Base-by-base conservation (phyloP, 2,888 invertebrate genomes). In the Amphipyra tragopoginis region DNA sequence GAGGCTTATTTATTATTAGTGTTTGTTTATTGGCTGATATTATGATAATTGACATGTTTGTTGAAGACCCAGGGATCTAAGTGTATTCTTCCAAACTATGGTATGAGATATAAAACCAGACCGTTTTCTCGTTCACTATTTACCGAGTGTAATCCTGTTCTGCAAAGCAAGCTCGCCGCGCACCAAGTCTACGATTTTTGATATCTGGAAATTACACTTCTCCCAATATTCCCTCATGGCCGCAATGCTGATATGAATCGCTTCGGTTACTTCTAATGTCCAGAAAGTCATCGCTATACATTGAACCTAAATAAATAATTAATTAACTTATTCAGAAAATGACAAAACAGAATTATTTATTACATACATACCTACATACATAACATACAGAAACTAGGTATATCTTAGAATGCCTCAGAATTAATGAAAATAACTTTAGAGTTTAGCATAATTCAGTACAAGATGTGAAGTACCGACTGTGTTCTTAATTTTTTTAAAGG, bases 251-350 rank as follows among this genome's bases (percentile, higher is more conserved):
- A 94, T 91, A 21, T 95, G 89, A 65, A 99, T 97, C 0, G 97
- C 96, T 56, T 96, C 96, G 0, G 98, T 97, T n/a, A 98, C 97
- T 87, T 98, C 97, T 0, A 96, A 93, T 0, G 99, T 99, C 99
- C 99, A 99, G 85, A 97, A 98, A 0, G 97, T 97, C 93, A 98
- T 97, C 10, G 97, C 96, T 59, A 97, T 97, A 79, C 97, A 97
- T 88, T 99, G 97, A 0, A 98, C 96, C 95, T 95, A 76, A 2
- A 79, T 0, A 54, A 4, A 34, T 95, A 78, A n/a, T n/a, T n/a
- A 5, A 79, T 8, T 11, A 21, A 34, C 33, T 29, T 39, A n/a
- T 36, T 36, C 8, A 36, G 10, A 36, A 36, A 36, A 36, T 11
- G 0, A 33, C 36, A 10, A 36, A 10, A 0, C 7, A 1, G 2